Base-by-base conservation (phyloP, 2,888 invertebrate species). In the Ennomos fuscantarius region DNA sequence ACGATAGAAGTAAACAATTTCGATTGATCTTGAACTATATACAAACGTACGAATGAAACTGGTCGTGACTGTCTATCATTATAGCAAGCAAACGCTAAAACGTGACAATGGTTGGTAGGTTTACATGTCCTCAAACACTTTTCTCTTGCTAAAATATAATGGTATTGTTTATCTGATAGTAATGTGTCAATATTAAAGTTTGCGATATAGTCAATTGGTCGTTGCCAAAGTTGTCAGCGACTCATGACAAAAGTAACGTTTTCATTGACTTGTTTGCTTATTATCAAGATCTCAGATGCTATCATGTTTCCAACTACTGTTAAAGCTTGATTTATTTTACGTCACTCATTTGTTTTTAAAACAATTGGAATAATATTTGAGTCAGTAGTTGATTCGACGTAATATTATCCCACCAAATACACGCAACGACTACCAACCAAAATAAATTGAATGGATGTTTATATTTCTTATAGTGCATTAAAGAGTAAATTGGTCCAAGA, bases 201-300 rank as follows among this genome's bases (percentile, higher is more conserved):
- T 55, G 62, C 58, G 56, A 63, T 64, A 62, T 61, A 32, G 55
- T 62, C 39, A 13, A 31, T 36, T 12, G 10, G 43, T 56, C 60
- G 62, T 58, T 67, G 56, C 65, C 65, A 61, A 63, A 72, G 65
- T 67, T 73, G 77, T 75, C 77, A 74, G 72, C 73, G 56, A 48
- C 58, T 24, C 24, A 69, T 66, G 65, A 69, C 71, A 68, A 70
- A 71, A 62, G 63, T 44, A 45, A 13, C 47, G 44, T 11, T 32
- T 24, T 35, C 13, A 47, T 48, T 55, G 51, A 61, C 54, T 45
- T 50, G 9, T n/a, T 9, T 1, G 6, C 8, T 33, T 36, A 52
- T 52, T 53, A 48, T 58, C 53, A 34, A 52, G 43, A 57, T 42
- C n/a, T 9, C 9, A 46, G 41, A 52, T 52, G 39, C 42, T 57